These are phyloP conservation scores for Psettodes erumei DNA, from an alignment of 2,113 vertebrate species.

Conservation along the genomic window DNA sequence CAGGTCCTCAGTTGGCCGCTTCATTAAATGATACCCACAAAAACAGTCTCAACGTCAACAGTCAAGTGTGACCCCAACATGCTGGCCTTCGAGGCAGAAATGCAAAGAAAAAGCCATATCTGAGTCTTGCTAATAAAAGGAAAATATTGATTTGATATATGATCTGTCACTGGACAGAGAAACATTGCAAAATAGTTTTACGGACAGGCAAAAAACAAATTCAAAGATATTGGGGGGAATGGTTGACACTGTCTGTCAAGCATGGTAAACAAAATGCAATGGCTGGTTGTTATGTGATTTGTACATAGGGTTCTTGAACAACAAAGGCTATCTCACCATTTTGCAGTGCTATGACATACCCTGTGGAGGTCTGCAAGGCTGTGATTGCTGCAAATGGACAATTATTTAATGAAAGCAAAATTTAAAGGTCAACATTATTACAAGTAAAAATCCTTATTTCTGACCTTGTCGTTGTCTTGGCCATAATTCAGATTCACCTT, in stretches of 20 bases:
- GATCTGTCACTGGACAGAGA: not conserved
- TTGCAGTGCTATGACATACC: not conserved
- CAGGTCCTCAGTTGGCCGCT: constrained; percentile 1
- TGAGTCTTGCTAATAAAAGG: not conserved
- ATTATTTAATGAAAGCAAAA: not conserved
- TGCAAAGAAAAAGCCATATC: not conserved
- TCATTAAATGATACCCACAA: not conserved
- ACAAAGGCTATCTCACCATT: not conserved
- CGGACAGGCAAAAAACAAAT: not conserved
- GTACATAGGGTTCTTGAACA: not conserved
- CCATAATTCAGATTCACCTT: not conserved
- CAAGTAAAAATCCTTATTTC: not conserved
- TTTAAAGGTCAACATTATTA: not conserved
- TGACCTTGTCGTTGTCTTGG: not conserved
- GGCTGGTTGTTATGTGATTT: not conserved
- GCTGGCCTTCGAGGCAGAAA: not conserved
- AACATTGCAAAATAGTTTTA: not conserved
- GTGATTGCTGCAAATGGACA: not conserved
- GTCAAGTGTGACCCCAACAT: not conserved
- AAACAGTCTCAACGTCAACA: not conserved
- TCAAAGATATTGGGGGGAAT: not conserved
- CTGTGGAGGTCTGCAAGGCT: not conserved
- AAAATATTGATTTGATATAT: not conserved
- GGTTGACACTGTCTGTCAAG: not conserved
- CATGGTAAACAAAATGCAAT: too few relatives aligned